Evolutionary conservation across 2,113 vertebrate species (phyloP).

Genomic region (Ahaetulla prasina): DNA sequence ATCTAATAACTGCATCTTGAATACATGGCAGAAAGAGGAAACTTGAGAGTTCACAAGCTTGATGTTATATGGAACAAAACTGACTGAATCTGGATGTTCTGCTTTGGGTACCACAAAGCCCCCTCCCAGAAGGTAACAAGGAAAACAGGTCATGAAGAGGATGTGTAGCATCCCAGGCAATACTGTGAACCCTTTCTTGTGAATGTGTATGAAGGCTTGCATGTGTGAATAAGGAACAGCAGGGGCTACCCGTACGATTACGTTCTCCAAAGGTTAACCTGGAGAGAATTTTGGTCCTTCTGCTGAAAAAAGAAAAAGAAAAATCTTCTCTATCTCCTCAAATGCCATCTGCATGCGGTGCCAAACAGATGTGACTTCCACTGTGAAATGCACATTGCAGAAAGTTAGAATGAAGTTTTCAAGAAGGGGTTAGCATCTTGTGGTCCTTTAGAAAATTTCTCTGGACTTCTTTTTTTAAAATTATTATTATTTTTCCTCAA

Average conservation of each 20-base stretch:
- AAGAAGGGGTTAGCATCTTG: not conserved
- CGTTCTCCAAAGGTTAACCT: not conserved
- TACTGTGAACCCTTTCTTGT: too few relatives aligned
- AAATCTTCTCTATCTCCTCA: not conserved
- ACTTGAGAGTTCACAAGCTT: too few relatives aligned
- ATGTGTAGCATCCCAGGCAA: too few relatives aligned
- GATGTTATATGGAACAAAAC: too few relatives aligned
- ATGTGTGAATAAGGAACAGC: not conserved
- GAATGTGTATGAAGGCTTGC: not conserved
- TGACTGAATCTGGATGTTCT: too few relatives aligned
- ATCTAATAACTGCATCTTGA: too few relatives aligned
- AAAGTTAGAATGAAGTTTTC: not conserved
- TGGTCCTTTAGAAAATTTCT: not conserved
- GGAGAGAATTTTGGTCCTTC: not conserved
- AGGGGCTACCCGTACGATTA: not conserved
- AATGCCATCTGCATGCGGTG: not conserved
- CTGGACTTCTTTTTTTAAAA: not conserved
- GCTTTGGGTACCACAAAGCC: too few relatives aligned
- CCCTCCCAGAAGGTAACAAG: too few relatives aligned
- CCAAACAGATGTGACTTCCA: not conserved
- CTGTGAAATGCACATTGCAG: not conserved
- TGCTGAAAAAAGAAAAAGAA: not conserved
- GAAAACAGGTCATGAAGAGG: too few relatives aligned
- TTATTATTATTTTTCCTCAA: too few relatives aligned
- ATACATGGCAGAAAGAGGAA: too few relatives aligned